Evolutionary conservation across 2,888 invertebrate genomes (phyloP).

Genomic region (Morpho deidamia): DNA sequence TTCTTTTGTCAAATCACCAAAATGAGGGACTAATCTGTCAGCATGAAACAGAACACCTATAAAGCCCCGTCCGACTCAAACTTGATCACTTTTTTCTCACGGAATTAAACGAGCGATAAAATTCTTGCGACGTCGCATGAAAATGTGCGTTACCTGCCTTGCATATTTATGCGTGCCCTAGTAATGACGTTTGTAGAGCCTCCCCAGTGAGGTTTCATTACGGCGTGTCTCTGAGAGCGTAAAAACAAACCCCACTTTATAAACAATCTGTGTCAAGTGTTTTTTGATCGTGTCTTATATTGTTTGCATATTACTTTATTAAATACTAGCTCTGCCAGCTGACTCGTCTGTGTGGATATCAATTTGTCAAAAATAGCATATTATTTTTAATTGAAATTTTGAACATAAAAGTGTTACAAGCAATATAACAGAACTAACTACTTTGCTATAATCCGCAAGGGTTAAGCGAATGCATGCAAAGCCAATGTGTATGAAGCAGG

Average conservation of each 20-base stretch:
- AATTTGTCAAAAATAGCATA: too few relatives aligned
- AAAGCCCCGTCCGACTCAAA: background rate
- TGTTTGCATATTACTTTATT: conserved; percentile 54
- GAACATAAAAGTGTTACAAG: too few relatives aligned
- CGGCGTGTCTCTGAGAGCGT: conserved; percentile 49
- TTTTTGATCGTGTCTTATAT: conserved; percentile 55
- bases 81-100: conserved; percentile 54
- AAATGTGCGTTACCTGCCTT: conserved; percentile 78
- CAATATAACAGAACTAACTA: too few relatives aligned
- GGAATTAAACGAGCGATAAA: conserved; percentile 77
- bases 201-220: conserved; percentile 63
- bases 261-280: conserved; percentile 66
- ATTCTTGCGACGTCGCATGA: conserved; percentile 78
- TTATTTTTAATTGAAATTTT: too few relatives aligned
- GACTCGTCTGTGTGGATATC: too few relatives aligned
- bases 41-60: background rate
- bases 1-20: too few relatives aligned
- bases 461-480: too few relatives aligned
- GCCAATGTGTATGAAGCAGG: too few relatives aligned
- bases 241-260: conserved; percentile 57
- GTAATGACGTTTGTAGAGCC: conserved; percentile 75
- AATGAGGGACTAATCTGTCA: background rate
- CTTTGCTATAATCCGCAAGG: too few relatives aligned
- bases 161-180: conserved; percentile 75
- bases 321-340: conserved; percentile 17